Evolutionary conservation across 2,888 invertebrate genomes (phyloP), one percentile per base, ranked within the genome.

Genomic region (Sipha maydis): DNA sequence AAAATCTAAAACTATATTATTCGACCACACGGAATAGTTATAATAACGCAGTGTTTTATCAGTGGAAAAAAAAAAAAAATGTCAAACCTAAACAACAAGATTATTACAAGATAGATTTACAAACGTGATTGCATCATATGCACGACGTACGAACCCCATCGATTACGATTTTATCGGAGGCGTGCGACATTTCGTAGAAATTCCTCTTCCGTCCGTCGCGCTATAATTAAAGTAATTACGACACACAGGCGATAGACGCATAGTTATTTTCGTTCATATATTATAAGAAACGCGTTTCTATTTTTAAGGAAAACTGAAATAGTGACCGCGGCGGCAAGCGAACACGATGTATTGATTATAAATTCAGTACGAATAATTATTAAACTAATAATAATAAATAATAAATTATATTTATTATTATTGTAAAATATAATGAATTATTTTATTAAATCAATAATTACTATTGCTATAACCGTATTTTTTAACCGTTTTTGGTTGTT

Each of bases 181-280:
- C 83, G 83, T 83, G 73, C n/a, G 56, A 38, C 56, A 61, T 17
- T 83, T 56, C 38, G 34, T 41, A 75, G 41, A 61, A 76, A 77
- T 67, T 67, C 84, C 76, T 76, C 61, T 76, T 38, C 28, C 75
- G 21, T 61, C 61, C 56, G 76, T 8, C 31, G n/a, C 41, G 21
- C 76, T 85, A 85, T 77, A 85, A 85, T 84, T 84, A 61, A 75
- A 84, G 38, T 61, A 56, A 67, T 48, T 67, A 77, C 31, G 76
- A 77, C 84, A 41, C 84, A 48, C 48, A 0, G 28, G 4, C 28
- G 80, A 69, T 41, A 48, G 41, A 73, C 76, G 75, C 28, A 41
- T 17, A 25, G 67, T 67, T 85, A 85, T 85, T 85, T 85, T 76
- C 31, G 31, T 85, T 67, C 76, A n/a, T 69, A 69, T 31, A 67